These are phyloP conservation scores for Scarus forsteni DNA, from an alignment of 2,797 vertebrate genomes.

Conservation along the genomic window DNA sequence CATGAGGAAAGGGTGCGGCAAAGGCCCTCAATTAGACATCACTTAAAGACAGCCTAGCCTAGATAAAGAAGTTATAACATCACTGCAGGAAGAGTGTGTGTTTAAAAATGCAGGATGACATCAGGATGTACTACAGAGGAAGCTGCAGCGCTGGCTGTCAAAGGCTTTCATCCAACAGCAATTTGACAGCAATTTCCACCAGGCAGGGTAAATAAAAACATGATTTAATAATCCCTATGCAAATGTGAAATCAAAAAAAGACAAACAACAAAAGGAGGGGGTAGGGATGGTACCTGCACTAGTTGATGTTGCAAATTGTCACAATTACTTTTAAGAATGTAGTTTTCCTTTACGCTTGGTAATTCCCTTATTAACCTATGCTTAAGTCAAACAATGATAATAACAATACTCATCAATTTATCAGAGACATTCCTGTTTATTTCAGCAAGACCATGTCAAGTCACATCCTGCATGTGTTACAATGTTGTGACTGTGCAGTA, in stretches of 20 bases:
- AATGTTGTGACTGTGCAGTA: no score
- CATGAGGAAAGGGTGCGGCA: slow-evolving; percentile 82
- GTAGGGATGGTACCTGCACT: no score
- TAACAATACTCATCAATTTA: no score
- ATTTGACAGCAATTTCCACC: slow-evolving; percentile 25
- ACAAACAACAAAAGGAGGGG: not conserved
- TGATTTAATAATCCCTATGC: no score
- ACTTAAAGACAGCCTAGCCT: slow-evolving; percentile 65
- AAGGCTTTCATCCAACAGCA: slow-evolving; percentile 42
- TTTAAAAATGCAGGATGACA: slow-evolving; percentile 38
- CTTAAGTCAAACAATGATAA: no score
- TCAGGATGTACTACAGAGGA: slow-evolving; percentile 52
- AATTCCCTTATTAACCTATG: no score
- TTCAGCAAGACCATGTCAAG: no score
- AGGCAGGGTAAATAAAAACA: slow-evolving; percentile 6
- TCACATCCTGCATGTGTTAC: no score
- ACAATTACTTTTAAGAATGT: no score
- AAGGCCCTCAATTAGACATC: slow-evolving; percentile 70
- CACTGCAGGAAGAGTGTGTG: slow-evolving; percentile 38
- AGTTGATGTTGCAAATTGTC: no score
- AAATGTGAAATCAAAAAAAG: slow-evolving; percentile 23
- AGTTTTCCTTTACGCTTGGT: no score
- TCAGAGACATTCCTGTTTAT: no score
- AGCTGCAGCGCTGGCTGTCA: slow-evolving; percentile 16
- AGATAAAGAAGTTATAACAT: slow-evolving; percentile 71